These are phyloP conservation scores for Ranitomeya imitator DNA, from an alignment of 2,113 vertebrate genomes.

Conservation along the genomic window DNA sequence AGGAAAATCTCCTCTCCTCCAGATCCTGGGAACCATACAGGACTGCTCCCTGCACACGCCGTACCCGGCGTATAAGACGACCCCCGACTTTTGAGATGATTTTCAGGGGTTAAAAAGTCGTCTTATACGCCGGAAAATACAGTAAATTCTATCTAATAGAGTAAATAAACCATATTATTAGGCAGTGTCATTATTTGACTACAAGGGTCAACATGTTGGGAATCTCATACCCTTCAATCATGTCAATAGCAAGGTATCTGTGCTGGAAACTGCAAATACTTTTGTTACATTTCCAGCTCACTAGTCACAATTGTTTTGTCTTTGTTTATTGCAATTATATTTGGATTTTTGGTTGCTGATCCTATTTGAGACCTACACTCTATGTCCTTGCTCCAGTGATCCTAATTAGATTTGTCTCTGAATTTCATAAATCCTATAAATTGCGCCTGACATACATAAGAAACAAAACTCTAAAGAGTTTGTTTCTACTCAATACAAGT, in stretches of 20 bases:
- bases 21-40: too few species aligned
- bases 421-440: constrained; percentile 35
- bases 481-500: not conserved
- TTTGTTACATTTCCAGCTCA: not conserved
- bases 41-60: too few species aligned
- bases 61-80: too few species aligned
- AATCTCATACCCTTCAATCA: not conserved
- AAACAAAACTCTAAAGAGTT: not conserved
- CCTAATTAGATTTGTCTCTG: constrained; percentile 37
- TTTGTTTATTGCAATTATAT: constrained; percentile 28
- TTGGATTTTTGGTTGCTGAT: constrained; percentile 24
- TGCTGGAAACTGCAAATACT: not conserved
- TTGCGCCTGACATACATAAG: not conserved
- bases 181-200: not conserved
- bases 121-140: too few species aligned
- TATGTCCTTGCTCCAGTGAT: not conserved
- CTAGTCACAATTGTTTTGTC: not conserved
- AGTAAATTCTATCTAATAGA: not conserved
- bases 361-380: constrained; percentile 18
- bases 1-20: too few species aligned
- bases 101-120: too few species aligned
- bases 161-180: not conserved
- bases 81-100: too few species aligned
- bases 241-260: not conserved
- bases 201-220: not conserved